A percentile compares a stretch with the other conserved stretches of the same genome.
phyloP scores from a whole-genome alignment of 2,113 vertebrate species.

The Cyanocitta stelleri region DNA sequence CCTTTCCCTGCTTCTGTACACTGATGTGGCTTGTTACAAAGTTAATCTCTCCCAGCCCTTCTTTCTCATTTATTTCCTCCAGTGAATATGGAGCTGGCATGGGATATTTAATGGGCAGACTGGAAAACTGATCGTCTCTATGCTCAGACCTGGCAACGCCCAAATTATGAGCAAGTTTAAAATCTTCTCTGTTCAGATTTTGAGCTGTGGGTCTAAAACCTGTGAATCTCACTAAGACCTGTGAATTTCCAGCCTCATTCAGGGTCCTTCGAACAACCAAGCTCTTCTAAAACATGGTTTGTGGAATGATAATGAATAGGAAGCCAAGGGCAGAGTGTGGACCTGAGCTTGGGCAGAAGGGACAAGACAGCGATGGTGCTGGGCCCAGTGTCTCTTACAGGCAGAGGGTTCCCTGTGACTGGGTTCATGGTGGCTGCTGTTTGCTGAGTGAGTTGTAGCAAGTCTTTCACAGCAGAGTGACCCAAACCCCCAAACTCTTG shows the following conservation, averaged over 20 bases:
- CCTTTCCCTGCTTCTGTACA: not conserved
- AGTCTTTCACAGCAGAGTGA: not conserved
- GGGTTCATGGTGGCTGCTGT: not conserved
- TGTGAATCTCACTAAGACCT: not conserved
- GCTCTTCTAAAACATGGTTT: not conserved
- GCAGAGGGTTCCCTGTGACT: not conserved
- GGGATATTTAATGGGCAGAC: not conserved
- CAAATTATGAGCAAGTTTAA: not conserved
- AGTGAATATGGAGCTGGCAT: not conserved
- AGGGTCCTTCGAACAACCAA: not conserved
- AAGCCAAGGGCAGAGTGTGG: not conserved
- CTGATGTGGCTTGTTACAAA: not conserved
- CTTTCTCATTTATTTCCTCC: slow-evolving; percentile 5
- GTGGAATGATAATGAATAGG: not conserved
- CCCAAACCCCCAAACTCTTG: not conserved
- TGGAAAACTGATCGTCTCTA: not conserved
- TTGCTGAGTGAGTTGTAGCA: not conserved
- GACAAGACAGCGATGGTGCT: not conserved
- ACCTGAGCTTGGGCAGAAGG: not conserved
- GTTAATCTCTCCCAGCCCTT: not conserved
- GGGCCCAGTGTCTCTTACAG: not conserved
- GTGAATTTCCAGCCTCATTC: not conserved
- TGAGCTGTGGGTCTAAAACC: not conserved
- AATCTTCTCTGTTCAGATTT: not conserved
- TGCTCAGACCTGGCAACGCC: not conserved